phyloP scores from a whole-genome alignment of 2,797 vertebrate genomes.

The Limosa lapponica region DNA sequence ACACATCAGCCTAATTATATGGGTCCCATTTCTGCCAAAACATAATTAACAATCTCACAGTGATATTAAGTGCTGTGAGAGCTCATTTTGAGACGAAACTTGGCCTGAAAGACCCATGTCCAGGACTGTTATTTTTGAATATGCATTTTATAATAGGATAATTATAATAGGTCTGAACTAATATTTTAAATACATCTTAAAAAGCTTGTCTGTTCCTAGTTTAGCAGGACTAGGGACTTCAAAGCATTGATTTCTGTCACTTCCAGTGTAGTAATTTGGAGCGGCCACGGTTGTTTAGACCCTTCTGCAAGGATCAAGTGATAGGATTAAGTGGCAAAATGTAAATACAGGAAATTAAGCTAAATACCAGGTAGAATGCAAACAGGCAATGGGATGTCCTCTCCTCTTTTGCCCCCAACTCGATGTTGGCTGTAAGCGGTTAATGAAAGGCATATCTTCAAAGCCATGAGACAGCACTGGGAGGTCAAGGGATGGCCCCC shows the following conservation, averaged over 20 bases:
- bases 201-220: neutral
- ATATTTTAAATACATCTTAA: neutral
- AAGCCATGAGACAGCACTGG: neutral
- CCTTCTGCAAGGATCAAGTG: neutral
- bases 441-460: neutral
- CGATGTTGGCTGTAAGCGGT: accelerated
- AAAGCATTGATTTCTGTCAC: neutral
- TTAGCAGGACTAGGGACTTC: neutral
- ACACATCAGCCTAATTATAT: constrained; percentile 1
- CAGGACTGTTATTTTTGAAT: neutral
- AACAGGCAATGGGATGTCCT: neutral
- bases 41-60: neutral
- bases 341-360: neutral
- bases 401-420: neutral
- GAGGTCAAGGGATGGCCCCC: neutral
- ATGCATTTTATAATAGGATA: neutral
- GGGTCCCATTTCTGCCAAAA: constrained; percentile 14
- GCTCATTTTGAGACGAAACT: constrained; percentile 31
- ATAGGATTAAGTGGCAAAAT: neutral
- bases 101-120: neutral
- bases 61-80: neutral
- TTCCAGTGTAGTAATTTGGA: neutral
- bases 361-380: neutral
- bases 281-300: neutral
- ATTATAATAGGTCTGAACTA: neutral